Base-by-base conservation (phyloP, 2,888 invertebrate species). In the Quadroppia sp. region DNA sequence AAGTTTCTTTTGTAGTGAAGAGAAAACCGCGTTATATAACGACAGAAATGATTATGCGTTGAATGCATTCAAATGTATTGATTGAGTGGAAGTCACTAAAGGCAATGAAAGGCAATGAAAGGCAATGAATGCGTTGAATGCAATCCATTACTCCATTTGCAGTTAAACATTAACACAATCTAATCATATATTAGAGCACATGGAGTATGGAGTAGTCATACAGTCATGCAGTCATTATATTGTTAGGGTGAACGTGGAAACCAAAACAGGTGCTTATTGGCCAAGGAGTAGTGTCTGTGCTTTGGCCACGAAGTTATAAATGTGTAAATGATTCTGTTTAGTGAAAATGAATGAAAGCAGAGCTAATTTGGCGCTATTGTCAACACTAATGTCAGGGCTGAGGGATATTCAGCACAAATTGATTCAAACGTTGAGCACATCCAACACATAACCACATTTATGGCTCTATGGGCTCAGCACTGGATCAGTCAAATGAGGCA, bases 141-240 rank as follows among this genome's bases (percentile, higher is more conserved):
- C 56, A 56, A 56, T 56, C 56, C 15, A 56, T 56, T 61, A 61
- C 6, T 7, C 6, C 11, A 36, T 36, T n/a, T 36, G 11, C 17
- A 61, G 61, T 61, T 61, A 61, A 61, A 61, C 56, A 56, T 56
- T 56, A 56, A 56, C 61, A 61, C 30, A 61, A 61, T 61, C 61
- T 61, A 61, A 61, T 61, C 61, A 30, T 61, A 61, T 32, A 61
- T 61, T 61, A 61, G 32, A 28, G 61, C 53, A 15, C 25, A 23
- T 17, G 50, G n/a, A n/a, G n/a, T n/a, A n/a, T n/a, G n/a, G 53
- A 53, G 53, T 53, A 53, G 53, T 53, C 53, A 53, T 61, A 32
- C n/a, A n/a, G n/a, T n/a, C n/a, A n/a, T n/a, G n/a, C 32, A 61
- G 61, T 61, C 61, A 61, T 61, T 61, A 61, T 61, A 32, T 4